Conservation (phyloP, 2,888 invertebrate genomes). For the Sclerodermus sp. region DNA sequence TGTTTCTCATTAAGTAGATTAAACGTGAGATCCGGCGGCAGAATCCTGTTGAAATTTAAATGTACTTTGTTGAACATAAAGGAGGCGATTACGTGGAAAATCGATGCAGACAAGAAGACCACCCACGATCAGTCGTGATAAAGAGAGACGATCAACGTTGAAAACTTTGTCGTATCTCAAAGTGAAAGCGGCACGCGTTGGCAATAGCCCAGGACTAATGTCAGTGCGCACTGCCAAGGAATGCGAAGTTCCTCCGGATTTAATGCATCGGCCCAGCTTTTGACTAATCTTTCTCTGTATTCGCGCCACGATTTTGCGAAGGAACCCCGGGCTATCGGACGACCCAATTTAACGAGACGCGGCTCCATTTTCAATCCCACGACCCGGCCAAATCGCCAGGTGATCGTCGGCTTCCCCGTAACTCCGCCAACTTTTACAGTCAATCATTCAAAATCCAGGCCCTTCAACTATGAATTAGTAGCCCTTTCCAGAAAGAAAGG, state of each 20-base stretch:
- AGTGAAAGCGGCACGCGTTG: constrained; percentile 25
- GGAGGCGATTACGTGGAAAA: constrained; percentile 11
- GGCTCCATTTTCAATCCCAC: too few relatives aligned
- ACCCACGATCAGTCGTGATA: too few relatives aligned
- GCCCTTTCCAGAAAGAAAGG: too few relatives aligned
- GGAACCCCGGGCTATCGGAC: too few relatives aligned
- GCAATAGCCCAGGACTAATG: constrained; percentile 21
- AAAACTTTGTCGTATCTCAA: constrained; percentile 13
- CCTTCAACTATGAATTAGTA: too few relatives aligned
- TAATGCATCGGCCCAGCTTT: constrained; percentile 8
- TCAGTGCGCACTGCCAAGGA: constrained; percentile 20
- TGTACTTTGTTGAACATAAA: neutral
- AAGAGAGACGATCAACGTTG: neutral
- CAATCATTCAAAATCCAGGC: too few relatives aligned
- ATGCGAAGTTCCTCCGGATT: constrained; percentile 15
- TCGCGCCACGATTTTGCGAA: constrained; percentile 1
- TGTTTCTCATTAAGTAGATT: too few relatives aligned
- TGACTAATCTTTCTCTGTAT: constrained; percentile 2
- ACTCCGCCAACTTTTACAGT: too few relatives aligned
- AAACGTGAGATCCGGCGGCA: neutral
- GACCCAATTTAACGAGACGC: too few relatives aligned
- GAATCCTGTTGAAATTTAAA: neutral
- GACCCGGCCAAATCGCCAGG: too few relatives aligned
- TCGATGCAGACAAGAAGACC: constrained; percentile 6
- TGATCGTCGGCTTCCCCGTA: too few relatives aligned